phyloP scores from a whole-genome alignment of 2,113 vertebrate species.

The Promerops cafer region DNA sequence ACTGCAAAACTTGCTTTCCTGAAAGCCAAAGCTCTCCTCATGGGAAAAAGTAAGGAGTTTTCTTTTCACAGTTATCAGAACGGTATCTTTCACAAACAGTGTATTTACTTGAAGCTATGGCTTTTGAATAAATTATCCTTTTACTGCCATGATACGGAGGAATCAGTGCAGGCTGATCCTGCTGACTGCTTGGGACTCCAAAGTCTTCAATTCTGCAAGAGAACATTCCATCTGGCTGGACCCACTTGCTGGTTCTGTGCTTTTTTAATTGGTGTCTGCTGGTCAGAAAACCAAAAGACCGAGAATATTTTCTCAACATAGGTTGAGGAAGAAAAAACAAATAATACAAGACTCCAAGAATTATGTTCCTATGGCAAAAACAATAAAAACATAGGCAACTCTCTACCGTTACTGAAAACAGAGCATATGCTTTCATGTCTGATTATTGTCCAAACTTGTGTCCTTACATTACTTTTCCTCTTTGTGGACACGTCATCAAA shows the following conservation, averaged over 20 bases:
- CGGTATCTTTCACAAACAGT: fast-evolving
- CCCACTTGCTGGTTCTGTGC: neutral
- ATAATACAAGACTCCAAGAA: neutral
- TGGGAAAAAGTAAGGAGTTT: neutral
- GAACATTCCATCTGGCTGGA: neutral
- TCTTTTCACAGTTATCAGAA: neutral
- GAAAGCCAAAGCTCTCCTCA: neutral
- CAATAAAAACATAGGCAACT: neutral
- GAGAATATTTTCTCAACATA: neutral
- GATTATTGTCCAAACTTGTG: neutral
- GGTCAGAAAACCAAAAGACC: neutral
- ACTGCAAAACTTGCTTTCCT: neutral
- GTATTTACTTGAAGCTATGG: neutral
- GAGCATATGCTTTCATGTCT: neutral
- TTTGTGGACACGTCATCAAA: constrained; percentile 25
- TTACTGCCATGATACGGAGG: neutral
- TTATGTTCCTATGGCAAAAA: neutral
- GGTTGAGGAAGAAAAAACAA: neutral
- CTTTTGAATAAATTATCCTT: neutral
- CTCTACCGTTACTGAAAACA: neutral
- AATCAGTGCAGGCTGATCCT: too few relatives aligned
- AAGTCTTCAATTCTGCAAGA: neutral
- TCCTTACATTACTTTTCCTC: neutral
- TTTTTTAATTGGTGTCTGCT: neutral
- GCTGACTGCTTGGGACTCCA: neutral